Percentiles rank a stretch among this genome's conserved stretches.
Evolutionary conservation across 2,888 invertebrate species (phyloP).

Genomic region (Eilema griseolum): DNA sequence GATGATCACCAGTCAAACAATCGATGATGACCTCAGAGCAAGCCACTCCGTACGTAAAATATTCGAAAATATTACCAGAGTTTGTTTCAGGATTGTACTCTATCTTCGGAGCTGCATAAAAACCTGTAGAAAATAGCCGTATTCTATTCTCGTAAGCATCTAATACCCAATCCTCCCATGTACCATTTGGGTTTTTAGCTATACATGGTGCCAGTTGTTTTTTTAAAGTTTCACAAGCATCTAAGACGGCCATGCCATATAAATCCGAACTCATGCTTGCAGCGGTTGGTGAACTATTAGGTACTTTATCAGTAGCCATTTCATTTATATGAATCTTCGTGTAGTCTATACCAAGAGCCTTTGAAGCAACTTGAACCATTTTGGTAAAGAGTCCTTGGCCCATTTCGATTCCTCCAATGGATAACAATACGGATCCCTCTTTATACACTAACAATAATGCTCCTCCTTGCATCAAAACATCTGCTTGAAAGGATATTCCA

Average conservation of each 20-base stretch:
- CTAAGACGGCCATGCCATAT: slow-evolving; percentile 93
- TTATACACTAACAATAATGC: slow-evolving; percentile 92
- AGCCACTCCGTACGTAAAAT: slow-evolving; percentile 93
- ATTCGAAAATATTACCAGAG: slow-evolving; percentile 90
- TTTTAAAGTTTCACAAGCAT: slow-evolving; percentile 90
- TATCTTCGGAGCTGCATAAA: slow-evolving; percentile 90
- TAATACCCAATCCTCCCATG: slow-evolving; percentile 93
- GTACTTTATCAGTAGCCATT: slow-evolving; percentile 93
- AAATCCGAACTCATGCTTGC: slow-evolving; percentile 93
- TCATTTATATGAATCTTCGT: slow-evolving; percentile 90
- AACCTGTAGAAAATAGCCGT: slow-evolving; percentile 91
- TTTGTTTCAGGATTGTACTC: slow-evolving; percentile 88
- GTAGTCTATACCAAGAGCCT: slow-evolving; percentile 87
- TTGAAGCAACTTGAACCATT: slow-evolving; percentile 94
- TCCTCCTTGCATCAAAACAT: slow-evolving; percentile 91
- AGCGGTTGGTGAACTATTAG: slow-evolving; percentile 93
- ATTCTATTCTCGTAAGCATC: slow-evolving; percentile 90
- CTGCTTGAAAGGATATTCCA: slow-evolving; percentile 90
- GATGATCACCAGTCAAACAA: slow-evolving; percentile 95
- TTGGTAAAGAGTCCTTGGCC: slow-evolving; percentile 97
- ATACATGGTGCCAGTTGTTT: slow-evolving; percentile 90
- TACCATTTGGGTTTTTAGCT: slow-evolving; percentile 88
- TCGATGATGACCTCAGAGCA: slow-evolving; percentile 95
- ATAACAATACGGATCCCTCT: slow-evolving; percentile 92
- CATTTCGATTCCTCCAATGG: slow-evolving; percentile 96